phyloP scores from a whole-genome alignment of 2,888 invertebrate genomes.

The Lepidonotus clava region DNA sequence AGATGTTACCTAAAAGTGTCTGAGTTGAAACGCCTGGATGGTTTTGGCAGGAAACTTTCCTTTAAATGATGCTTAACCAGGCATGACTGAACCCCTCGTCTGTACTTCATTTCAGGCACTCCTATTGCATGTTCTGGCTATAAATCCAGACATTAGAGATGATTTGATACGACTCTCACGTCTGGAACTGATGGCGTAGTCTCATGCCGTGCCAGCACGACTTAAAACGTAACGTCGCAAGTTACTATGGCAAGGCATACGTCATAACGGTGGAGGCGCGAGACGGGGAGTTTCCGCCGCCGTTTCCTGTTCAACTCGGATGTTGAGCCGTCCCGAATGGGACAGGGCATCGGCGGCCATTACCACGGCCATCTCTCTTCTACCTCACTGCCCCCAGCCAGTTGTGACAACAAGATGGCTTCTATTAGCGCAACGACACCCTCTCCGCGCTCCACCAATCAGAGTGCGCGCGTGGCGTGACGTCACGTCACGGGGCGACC shows the following conservation, averaged over 20 bases:
- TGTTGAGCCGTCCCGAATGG: not conserved
- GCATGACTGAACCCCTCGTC: not conserved
- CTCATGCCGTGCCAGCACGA: not conserved
- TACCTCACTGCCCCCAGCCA: not conserved
- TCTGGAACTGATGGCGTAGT: slow-evolving; percentile 29
- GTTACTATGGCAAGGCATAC: not conserved
- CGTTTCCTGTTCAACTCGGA: not conserved
- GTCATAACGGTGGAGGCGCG: not conserved
- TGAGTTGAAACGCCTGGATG: not conserved
- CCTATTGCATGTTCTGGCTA: not conserved
- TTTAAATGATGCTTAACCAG: not conserved
- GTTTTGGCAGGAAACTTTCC: not conserved
- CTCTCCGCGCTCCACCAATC: slow-evolving; percentile 36
- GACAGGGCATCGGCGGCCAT: not conserved
- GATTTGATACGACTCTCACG: not conserved
- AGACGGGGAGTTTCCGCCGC: no score
- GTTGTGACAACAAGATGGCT: slow-evolving; percentile 21
- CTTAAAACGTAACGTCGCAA: not conserved
- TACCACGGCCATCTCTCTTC: not conserved
- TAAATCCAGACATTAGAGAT: not conserved
- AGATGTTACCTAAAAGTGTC: no score
- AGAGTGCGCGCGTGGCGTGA: slow-evolving; percentile 12
- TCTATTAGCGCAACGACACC: not conserved
- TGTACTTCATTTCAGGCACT: no score
- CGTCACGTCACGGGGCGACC: slow-evolving; percentile 12